Conservation (phyloP, 2,888 invertebrate genomes). For the Eilema depressum region DNA sequence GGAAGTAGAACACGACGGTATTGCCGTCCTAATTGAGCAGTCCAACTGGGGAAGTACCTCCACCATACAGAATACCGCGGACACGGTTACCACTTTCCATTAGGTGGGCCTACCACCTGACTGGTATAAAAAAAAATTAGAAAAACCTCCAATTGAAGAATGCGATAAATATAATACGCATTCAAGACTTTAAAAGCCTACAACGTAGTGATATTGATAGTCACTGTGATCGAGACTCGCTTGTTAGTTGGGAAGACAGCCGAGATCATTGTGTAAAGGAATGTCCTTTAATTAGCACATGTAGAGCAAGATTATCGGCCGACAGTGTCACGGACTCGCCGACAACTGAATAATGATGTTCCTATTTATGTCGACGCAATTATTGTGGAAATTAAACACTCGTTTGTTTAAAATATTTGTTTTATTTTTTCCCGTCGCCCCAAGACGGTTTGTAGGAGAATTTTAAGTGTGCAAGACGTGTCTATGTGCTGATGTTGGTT, state of each 20-base stretch:
- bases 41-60: no score
- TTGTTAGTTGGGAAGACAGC: slow-evolving; percentile 69
- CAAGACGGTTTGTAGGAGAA: no score
- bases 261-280: slow-evolving; percentile 80
- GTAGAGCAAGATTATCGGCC: slow-evolving; percentile 79
- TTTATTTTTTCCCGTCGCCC: no score
- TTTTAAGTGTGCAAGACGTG: no score
- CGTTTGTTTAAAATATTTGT: slow-evolving; percentile 32
- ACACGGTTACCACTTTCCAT: no score
- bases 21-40: no score
- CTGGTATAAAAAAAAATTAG: no score
- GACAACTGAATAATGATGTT: slow-evolving; percentile 81
- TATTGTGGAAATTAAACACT: slow-evolving; percentile 54
- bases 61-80: no score
- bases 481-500: no score
- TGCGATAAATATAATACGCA: slow-evolving; percentile 63
- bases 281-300: slow-evolving; percentile 84
- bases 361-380: slow-evolving; percentile 61
- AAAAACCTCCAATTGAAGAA: no score
- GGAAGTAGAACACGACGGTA: no score
- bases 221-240: slow-evolving; percentile 73
- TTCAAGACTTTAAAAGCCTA: slow-evolving; percentile 73
- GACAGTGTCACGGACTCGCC: slow-evolving; percentile 65
- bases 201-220: slow-evolving; percentile 74
- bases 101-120: no score